Evolutionary conservation across 2,888 invertebrate genomes (phyloP).

Genomic region (Spodoptera littoralis): DNA sequence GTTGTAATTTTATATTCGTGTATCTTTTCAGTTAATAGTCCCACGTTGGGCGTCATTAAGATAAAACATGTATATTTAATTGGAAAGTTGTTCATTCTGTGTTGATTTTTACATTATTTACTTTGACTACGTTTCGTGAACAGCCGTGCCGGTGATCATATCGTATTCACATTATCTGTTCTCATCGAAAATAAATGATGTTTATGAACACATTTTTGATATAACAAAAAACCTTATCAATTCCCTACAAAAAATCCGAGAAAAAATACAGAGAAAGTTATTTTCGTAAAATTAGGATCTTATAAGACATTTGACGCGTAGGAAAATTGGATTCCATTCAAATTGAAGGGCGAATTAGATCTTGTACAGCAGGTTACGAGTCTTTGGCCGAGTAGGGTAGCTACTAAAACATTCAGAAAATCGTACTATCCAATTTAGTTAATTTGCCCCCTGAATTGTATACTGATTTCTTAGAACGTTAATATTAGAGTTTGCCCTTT

Average conservation of each 20-base stretch:
- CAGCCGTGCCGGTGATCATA: slow-evolving; percentile 15
- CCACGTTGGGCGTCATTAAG: slow-evolving; percentile 44
- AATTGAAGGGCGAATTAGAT: slow-evolving; percentile 80
- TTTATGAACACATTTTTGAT: slow-evolving; percentile 37
- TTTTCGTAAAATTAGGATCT: slow-evolving; percentile 79
- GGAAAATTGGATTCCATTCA: slow-evolving; percentile 77
- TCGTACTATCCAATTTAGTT: slow-evolving; percentile 55
- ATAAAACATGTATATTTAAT: slow-evolving; percentile 28
- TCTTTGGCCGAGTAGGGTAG: slow-evolving; percentile 23
- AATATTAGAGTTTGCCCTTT: slow-evolving; percentile 49
- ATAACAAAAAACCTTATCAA: slow-evolving; percentile 37
- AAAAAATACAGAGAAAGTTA: slow-evolving; percentile 65
- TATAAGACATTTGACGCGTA: slow-evolving; percentile 79
- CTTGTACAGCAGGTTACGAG: slow-evolving; percentile 63
- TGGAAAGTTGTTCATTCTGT: slow-evolving; percentile 12
- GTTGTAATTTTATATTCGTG: slow-evolving; percentile 18
- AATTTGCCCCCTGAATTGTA: slow-evolving; percentile 56
- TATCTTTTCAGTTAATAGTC: slow-evolving; percentile 17
- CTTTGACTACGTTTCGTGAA: slow-evolving; percentile 8
- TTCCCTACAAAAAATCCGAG: slow-evolving; percentile 46
- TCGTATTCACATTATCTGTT: slow-evolving; percentile 19
- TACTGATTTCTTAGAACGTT: slow-evolving; percentile 55
- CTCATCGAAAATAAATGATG: slow-evolving; percentile 18
- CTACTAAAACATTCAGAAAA: slow-evolving; percentile 52
- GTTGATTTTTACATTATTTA: slow-evolving; percentile 19